Base-by-base conservation (phyloP, 2,888 invertebrate species). In the Parnassius smintheus region DNA sequence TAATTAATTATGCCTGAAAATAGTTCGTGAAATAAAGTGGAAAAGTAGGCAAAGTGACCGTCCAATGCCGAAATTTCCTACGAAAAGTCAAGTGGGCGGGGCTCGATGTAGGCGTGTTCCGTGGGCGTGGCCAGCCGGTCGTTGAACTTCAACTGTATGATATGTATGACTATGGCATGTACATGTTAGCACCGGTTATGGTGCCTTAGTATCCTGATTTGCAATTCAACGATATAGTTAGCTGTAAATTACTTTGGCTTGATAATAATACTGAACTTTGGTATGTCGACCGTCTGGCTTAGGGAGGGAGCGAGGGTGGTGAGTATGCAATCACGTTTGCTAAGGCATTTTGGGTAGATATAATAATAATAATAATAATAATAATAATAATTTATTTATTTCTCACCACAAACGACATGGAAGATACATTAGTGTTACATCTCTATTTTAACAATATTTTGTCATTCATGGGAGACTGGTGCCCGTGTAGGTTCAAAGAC, bases 121-220 rank as follows among this genome's bases (percentile, higher is more conserved):
- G 53, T 35, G 57, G 90, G 89, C 87, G 89, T 87, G 88, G 83
- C 74, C 12, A 65, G 1, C 48, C 71, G 88, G 86, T 80, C 86
- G 75, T 67, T 82, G 86, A 88, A 77, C 85, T 73, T 64, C 61
- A 66, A 71, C 69, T 70, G 71, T 66, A 70, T 62, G 72, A 72
- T 69, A 75, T 66, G 70, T 65, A 70, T 68, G 69, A 72, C 65
- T 69, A 75, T 66, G 68, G 67, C 66, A 64, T 64, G 67, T 67
- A 66, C 65, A 72, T 68, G 67, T 66, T 63, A 69, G 35, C 50
- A 59, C 63, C 63, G 55, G 63, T 63, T 63, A 57, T 54, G 62
- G 53, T 68, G 63, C 67, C 55, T 55, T 59, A 63, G 59, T 57
- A 59, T 9, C 51, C 46, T 25, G 59, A 69, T 68, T 69, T 68